Conservation (phyloP, 2,888 invertebrate species). For the Eristalinus sepulchralis region DNA sequence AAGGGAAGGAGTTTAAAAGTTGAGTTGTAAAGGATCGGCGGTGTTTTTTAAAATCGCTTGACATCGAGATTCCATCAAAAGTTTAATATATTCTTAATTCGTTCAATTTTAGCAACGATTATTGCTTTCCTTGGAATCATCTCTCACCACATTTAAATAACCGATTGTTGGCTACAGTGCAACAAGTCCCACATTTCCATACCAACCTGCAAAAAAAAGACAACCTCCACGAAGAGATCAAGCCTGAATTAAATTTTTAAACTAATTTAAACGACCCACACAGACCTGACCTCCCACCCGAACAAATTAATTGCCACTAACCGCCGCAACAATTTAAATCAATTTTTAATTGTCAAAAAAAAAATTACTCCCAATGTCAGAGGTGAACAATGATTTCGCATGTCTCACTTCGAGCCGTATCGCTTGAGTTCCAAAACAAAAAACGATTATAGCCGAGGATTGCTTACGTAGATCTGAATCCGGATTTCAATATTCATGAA, state of each 20-base stretch:
- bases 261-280: not conserved
- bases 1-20: no score
- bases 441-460: not conserved
- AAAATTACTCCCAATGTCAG: not conserved
- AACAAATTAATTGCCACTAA: not conserved
- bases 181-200: no score
- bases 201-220: no score
- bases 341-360: not conserved
- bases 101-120: no score
- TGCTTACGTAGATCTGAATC: not conserved
- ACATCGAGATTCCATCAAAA: no score
- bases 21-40: no score
- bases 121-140: no score
- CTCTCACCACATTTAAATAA: no score
- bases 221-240: not conserved
- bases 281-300: not conserved
- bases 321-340: not conserved
- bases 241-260: not conserved
- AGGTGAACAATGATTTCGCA: not conserved
- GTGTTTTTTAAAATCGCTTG: no score
- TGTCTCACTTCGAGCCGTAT: not conserved
- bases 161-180: no score
- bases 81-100: no score
- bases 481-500: not conserved
- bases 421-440: not conserved